A percentile compares a stretch with the other conserved stretches of the same genome.
phyloP scores from a whole-genome alignment of 2,113 vertebrate genomes.

The Craseonycteris thonglongyai region DNA sequence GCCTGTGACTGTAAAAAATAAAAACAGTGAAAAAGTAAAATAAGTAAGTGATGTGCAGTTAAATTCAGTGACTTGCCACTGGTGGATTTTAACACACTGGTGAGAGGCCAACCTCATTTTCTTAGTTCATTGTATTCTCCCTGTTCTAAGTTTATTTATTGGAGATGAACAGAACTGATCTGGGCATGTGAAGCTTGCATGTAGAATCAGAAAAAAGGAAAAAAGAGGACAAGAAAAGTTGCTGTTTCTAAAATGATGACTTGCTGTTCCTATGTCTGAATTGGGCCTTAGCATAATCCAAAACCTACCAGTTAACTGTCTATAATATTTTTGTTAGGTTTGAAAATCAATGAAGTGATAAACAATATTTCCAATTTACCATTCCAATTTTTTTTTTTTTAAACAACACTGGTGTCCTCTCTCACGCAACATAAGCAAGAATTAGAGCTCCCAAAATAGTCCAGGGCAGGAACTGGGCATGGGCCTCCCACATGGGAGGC shows the following conservation, averaged over 20 bases:
- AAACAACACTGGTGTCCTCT: background rate
- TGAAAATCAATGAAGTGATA: background rate
- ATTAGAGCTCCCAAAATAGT: background rate
- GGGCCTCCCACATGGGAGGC: no score
- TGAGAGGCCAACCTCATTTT: background rate
- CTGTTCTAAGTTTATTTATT: conserved; percentile 21
- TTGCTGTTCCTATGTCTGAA: background rate
- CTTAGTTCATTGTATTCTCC: background rate
- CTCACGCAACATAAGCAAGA: background rate
- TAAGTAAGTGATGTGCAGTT: conserved; percentile 50
- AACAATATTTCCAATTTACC: background rate
- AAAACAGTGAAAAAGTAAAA: conserved; percentile 58
- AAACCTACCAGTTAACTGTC: background rate
- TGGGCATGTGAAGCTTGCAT: background rate
- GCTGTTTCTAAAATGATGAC: background rate
- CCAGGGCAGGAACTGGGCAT: no score
- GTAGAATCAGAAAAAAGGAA: background rate
- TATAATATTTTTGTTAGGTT: background rate
- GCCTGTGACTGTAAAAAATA: conserved; percentile 74
- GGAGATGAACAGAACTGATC: background rate
- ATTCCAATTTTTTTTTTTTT: background rate
- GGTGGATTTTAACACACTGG: conserved; percentile 38
- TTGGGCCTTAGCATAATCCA: background rate
- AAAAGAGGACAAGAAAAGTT: background rate
- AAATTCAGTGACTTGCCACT: conserved; percentile 40